Base-by-base conservation (phyloP, 2,888 invertebrate species). In the Notodonta ziczac region DNA sequence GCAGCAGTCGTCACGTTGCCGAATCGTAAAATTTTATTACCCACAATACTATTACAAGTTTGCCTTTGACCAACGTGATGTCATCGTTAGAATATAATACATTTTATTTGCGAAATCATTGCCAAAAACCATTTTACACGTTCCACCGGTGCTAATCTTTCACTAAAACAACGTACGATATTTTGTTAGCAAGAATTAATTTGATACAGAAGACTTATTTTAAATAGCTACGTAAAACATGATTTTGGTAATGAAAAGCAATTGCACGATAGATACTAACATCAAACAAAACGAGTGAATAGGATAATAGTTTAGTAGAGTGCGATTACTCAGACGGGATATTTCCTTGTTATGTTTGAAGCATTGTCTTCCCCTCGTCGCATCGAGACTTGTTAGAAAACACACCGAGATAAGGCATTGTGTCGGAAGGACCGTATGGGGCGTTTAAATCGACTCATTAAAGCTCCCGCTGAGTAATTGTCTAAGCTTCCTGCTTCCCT, bases 331-430 rank as follows among this genome's bases (percentile, higher is more conserved):
- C 84, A 82, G 82, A 87, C 85, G 85, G 83, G 81, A 82, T 84
- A 81, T 86, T 88, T 87, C 81, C 86, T 81, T 82, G 88, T 88
- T 89, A 87, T 85, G 88, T 88, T 87, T 84, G 81, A 81, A 84
- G 82, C 82, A 76, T 71, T 81, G 81, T 86, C 84, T 56, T 87
- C 90, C 89, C 89, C 89, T 75, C 65, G 61, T 84, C 76, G 74
- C 82, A 81, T 84, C 81, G 83, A 86, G 86, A 83, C 83, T 76
- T 80, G 83, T 80, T 76, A 76, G 67, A 73, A 79, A 74, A 81
- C 82, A 80, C 82, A 81, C 77, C 78, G 80, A 72, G 78, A 83
- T 82, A 81, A 78, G 78, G 80, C 81, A 82, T 24, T 80, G 83
- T 83, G 76, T 77, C 62, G 78, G 80, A 81, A 81, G 78, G 77